These are phyloP conservation scores for Hemicordylus capensis DNA, from an alignment of 2,113 vertebrate species.

Conservation along the genomic window DNA sequence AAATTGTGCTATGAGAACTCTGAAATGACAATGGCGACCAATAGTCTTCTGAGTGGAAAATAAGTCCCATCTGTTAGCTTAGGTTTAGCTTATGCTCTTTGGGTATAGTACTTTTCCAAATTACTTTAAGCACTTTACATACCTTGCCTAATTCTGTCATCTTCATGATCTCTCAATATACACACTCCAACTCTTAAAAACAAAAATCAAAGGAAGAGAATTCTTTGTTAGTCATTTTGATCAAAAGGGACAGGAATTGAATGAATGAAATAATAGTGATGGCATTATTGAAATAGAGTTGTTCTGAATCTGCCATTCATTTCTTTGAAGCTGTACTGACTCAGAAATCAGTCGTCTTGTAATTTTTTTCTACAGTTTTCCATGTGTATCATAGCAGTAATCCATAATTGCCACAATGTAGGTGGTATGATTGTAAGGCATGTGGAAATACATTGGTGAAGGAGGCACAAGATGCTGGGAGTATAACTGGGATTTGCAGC, in stretches of 20 bases:
- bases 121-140: not conserved
- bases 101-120: not conserved
- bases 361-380: not conserved
- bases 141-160: not conserved
- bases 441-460: not conserved
- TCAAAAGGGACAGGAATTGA: slow-evolving; percentile 34
- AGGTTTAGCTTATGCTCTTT: not conserved
- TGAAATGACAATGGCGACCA: too few species aligned
- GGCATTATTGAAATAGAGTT: not conserved
- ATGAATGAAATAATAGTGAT: slow-evolving; percentile 24
- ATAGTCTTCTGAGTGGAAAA: not conserved
- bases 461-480: not conserved
- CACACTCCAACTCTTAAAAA: not conserved
- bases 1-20: too few species aligned
- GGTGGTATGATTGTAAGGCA: not conserved
- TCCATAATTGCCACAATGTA: not conserved
- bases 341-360: not conserved
- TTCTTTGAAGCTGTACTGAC: slow-evolving; percentile 21
- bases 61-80: not conserved
- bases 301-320: slow-evolving; percentile 15
- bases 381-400: not conserved
- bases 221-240: slow-evolving; percentile 35
- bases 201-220: slow-evolving; percentile 18
- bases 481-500: not conserved
- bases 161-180: not conserved